phyloP scores from a whole-genome alignment of 2,797 vertebrate species.

The Mormyrus proboscirostris region DNA sequence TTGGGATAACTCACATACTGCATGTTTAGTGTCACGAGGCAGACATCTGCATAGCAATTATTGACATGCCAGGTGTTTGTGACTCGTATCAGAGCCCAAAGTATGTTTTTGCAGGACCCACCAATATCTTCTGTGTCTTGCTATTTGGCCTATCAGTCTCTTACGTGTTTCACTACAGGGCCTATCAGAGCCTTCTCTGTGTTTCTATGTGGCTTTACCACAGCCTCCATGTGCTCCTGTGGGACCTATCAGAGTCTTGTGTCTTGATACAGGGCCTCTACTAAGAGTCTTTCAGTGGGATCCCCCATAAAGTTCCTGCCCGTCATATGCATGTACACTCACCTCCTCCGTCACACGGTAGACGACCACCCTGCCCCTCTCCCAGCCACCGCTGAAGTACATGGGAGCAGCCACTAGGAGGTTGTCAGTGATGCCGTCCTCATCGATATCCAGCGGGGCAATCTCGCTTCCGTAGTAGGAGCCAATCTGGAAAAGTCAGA shows the following conservation, averaged over 20 bases:
- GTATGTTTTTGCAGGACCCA: neutral
- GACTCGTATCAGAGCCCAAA: neutral
- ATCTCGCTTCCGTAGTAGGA: slow-evolving; percentile 90
- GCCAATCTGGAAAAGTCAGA: slow-evolving; percentile 70
- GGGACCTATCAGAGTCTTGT: neutral
- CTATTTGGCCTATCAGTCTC: neutral
- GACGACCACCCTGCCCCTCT: slow-evolving; percentile 76
- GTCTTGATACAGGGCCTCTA: neutral
- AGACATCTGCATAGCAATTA: neutral
- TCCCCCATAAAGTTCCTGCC: neutral
- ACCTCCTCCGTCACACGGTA: slow-evolving; percentile 56
- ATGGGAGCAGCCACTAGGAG: slow-evolving; percentile 88
- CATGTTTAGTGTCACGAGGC: neutral
- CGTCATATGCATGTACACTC: neutral
- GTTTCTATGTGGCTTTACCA: neutral
- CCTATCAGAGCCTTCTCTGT: neutral
- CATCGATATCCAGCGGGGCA: slow-evolving; percentile 68
- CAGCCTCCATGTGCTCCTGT: neutral
- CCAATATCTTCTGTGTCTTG: neutral
- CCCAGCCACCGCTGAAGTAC: slow-evolving; percentile 80
- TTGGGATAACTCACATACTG: neutral
- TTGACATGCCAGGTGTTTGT: neutral
- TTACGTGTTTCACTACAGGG: neutral
- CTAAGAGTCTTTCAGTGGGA: neutral
- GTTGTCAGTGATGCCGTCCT: slow-evolving; percentile 67